Evolutionary conservation across 2,888 invertebrate genomes (phyloP).

Genomic region (Eupithecia insigniata): DNA sequence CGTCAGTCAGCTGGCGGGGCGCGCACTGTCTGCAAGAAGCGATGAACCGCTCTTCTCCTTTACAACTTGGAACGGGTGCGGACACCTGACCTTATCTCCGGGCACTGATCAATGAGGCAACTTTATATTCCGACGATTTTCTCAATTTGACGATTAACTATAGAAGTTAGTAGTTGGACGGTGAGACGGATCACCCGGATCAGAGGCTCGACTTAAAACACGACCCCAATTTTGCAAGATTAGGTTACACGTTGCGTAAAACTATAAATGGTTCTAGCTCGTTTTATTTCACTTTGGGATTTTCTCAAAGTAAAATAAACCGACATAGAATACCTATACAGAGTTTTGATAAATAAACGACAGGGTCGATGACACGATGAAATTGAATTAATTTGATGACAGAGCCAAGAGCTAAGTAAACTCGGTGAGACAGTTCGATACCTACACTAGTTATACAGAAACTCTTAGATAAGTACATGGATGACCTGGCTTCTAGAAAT

Average conservation of each 20-base stretch:
- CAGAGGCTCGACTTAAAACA: background rate
- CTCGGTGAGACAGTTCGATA: background rate
- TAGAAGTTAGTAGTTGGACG: background rate
- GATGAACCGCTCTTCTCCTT: background rate
- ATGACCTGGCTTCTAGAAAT: background rate
- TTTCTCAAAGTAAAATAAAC: background rate
- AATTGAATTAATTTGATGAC: background rate
- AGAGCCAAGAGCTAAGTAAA: background rate
- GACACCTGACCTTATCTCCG: background rate
- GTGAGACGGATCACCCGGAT: background rate
- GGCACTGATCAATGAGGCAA: background rate
- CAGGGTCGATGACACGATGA: background rate
- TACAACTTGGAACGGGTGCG: background rate
- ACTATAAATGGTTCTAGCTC: background rate
- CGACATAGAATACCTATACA: no score
- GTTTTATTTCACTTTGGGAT: background rate
- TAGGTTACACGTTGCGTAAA: background rate
- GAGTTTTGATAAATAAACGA: background rate
- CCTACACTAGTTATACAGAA: background rate
- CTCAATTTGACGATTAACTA: background rate
- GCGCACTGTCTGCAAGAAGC: no score
- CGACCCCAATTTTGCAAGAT: background rate
- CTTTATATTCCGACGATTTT: background rate
- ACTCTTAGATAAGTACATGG: background rate
- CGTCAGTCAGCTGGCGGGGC: no score